Conservation (phyloP, 2,888 invertebrate genomes). For the Luperina testacea region DNA sequence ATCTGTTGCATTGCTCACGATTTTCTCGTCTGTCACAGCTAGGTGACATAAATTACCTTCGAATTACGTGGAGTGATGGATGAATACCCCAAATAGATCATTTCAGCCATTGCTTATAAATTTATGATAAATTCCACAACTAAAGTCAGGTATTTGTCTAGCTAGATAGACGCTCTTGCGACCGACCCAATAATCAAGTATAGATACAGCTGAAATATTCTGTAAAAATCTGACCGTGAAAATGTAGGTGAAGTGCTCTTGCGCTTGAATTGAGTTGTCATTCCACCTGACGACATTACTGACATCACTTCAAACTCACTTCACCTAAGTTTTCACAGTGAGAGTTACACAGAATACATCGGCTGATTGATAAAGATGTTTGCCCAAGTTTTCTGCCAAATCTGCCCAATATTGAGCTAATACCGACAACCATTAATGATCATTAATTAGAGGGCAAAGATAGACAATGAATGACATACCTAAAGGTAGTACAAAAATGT, state of each 20-base stretch:
- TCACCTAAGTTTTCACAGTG: no score
- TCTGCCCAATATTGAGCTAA: background rate
- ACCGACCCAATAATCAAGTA: background rate
- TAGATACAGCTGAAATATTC: background rate
- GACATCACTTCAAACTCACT: no score
- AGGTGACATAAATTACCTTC: background rate
- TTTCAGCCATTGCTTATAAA: background rate
- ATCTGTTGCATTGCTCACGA: conserved; percentile 15
- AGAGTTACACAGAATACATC: no score
- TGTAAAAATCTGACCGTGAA: no score
- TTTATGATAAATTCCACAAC: background rate
- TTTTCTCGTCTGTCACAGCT: background rate
- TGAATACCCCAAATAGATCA: background rate
- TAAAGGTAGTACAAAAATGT: background rate
- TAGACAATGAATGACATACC: background rate
- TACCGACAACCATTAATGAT: background rate
- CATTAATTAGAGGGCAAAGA: background rate
- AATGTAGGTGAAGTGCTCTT: no score
- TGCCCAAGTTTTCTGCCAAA: background rate
- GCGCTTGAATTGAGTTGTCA: no score
- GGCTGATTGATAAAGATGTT: no score
- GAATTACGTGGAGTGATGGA: background rate
- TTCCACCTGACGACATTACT: no score
- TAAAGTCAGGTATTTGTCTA: background rate
- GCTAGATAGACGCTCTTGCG: background rate